These are phyloP conservation scores for Mobula hypostoma DNA, from an alignment of 2,113 vertebrate species.

Conservation along the genomic window DNA sequence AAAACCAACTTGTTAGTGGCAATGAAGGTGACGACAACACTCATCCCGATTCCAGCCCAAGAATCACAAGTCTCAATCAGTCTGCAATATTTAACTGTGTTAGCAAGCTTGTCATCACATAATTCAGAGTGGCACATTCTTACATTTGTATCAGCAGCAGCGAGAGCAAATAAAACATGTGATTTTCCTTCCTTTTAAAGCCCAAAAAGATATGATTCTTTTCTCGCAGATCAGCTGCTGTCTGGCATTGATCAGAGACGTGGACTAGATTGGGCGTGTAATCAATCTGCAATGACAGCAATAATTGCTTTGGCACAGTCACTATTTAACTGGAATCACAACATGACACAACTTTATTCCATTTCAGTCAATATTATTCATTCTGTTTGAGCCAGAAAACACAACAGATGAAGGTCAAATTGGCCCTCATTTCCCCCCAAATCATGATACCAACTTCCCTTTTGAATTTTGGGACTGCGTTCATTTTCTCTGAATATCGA, in stretches of 20 bases:
- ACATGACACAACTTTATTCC: neutral
- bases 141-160: neutral
- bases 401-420: neutral
- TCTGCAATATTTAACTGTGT: neutral
- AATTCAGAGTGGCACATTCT: neutral
- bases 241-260: neutral
- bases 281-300: neutral
- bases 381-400: neutral
- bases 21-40: neutral
- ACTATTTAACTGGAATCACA: neutral
- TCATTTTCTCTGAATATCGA: neutral
- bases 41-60: neutral
- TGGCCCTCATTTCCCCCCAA: neutral
- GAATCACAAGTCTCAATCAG: neutral
- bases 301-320: neutral
- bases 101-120: neutral
- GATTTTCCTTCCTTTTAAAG: neutral
- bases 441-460: neutral
- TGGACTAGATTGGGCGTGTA: neutral
- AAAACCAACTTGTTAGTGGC: neutral
- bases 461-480: neutral
- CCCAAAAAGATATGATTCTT: neutral
- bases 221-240: neutral
- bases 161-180: neutral
- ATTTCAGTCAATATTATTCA: constrained; percentile 14